Conservation (phyloP, 1,140 invertebrate species). For the Cardiocondyla obscurior region DNA sequence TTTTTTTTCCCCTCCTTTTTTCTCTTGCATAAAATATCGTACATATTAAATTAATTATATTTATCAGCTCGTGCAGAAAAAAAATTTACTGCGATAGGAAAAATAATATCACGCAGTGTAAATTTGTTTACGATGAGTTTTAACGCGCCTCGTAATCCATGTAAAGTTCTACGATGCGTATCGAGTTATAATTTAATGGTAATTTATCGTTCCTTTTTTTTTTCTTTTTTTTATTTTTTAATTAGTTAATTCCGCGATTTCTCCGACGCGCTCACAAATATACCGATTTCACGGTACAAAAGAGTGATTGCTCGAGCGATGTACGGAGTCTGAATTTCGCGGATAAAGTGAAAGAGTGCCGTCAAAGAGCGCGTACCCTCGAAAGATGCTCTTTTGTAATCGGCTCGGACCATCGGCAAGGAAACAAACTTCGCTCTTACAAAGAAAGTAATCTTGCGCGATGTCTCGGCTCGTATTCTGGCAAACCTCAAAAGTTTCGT, state of each 20-base stretch:
- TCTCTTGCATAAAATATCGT: background rate
- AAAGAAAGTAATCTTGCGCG: slow-evolving; percentile 73
- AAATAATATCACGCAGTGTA: background rate
- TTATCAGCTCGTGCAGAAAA: background rate
- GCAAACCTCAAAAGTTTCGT: slow-evolving; percentile 66
- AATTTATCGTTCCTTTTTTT: slow-evolving; percentile 9
- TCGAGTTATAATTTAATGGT: background rate
- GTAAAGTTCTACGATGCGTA: background rate
- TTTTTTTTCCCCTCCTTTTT: background rate
- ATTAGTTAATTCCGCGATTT: slow-evolving; percentile 22
- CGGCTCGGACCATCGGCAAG: slow-evolving; percentile 64
- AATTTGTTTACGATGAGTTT: background rate
- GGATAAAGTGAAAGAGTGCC: slow-evolving; percentile 54
- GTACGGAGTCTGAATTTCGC: slow-evolving; percentile 58
- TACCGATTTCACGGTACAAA: background rate
- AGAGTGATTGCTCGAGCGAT: slow-evolving; percentile 13
- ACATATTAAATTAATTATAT: background rate
- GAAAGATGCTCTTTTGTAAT: slow-evolving; percentile 69
- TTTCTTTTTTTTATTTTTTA: too few relatives aligned
- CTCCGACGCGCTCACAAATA: slow-evolving; percentile 5
- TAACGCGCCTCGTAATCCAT: background rate
- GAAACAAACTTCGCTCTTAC: slow-evolving; percentile 70
- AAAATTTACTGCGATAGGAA: background rate
- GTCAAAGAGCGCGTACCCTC: slow-evolving; percentile 30
- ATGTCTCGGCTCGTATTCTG: slow-evolving; percentile 62